Evolutionary conservation across 2,113 vertebrate genomes (phyloP).

Genomic region (Grantiella picta): DNA sequence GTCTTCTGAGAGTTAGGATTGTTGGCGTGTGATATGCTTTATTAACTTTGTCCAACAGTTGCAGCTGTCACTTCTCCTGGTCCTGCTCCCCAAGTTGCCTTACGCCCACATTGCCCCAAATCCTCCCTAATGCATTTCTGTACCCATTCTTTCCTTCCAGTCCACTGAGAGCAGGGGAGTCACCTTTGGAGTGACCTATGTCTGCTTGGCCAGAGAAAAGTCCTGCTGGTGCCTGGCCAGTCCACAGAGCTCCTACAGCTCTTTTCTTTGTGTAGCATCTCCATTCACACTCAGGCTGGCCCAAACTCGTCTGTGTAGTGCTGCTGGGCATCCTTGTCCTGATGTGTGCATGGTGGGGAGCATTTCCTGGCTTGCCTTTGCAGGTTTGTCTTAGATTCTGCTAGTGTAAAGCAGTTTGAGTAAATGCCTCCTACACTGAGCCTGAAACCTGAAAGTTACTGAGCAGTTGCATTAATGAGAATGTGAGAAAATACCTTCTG

Average conservation of each 20-base stretch:
- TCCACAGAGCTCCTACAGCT: neutral
- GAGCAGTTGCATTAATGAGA: neutral
- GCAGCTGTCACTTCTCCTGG: neutral
- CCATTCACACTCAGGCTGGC: accelerated
- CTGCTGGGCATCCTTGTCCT: neutral
- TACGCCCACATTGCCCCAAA: neutral
- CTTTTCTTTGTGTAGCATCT: neutral
- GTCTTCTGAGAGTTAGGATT: neutral
- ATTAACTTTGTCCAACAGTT: neutral
- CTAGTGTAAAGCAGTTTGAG: neutral
- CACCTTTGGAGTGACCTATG: neutral
- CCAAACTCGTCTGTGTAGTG: accelerated
- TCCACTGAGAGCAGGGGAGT: neutral
- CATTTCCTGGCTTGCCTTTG: neutral
- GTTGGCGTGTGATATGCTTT: neutral
- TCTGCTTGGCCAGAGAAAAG: neutral
- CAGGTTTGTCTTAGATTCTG: neutral
- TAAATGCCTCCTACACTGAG: neutral
- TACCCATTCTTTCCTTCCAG: neutral
- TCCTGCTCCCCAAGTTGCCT: neutral
- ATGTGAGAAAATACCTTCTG: neutral
- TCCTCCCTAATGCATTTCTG: accelerated
- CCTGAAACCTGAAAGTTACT: neutral
- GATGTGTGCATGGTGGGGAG: accelerated
- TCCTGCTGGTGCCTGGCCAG: neutral